These are phyloP conservation scores for Pollenia amentaria DNA, from an alignment of 2,888 invertebrate genomes.

Conservation along the genomic window DNA sequence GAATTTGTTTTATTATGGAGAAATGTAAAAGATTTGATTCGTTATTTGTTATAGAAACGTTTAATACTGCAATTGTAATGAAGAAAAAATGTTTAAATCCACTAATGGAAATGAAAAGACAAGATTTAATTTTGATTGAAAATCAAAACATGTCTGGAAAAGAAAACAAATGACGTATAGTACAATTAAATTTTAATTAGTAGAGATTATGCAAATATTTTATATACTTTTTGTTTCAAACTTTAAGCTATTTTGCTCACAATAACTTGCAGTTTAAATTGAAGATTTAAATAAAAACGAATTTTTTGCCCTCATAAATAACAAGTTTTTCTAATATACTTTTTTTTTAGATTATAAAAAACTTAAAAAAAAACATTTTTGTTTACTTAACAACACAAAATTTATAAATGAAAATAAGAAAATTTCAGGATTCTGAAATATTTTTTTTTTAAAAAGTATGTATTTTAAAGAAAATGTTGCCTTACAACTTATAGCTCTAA, in stretches of 20 bases:
- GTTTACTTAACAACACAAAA: too few species aligned
- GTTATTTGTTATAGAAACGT: neutral
- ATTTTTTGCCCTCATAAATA: too few species aligned
- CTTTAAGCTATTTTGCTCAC: too few species aligned
- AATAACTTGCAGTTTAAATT: too few species aligned
- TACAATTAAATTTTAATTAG: constrained; percentile 31
- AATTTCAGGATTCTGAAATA: too few species aligned
- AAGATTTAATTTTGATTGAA: constrained; percentile 27
- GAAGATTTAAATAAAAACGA: too few species aligned
- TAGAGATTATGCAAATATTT: neutral
- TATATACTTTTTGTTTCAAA: neutral
- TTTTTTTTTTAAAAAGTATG: too few species aligned
- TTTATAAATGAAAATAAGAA: too few species aligned
- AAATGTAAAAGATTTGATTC: neutral
- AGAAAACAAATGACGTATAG: neutral
- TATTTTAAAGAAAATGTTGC: neutral
- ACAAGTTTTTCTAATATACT: too few species aligned
- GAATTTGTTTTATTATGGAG: too few species aligned
- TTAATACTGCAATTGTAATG: neutral
- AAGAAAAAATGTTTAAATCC: neutral
- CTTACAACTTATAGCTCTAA: neutral
- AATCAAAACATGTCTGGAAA: constrained; percentile 12
- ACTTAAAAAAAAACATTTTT: too few species aligned
- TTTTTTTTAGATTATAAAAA: too few species aligned
- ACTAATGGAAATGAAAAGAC: constrained; percentile 30